Percentiles rank a stretch among this genome's conserved stretches.
Evolutionary conservation across 2,113 vertebrate species (phyloP).

Genomic region (Carollia perspicillata): DNA sequence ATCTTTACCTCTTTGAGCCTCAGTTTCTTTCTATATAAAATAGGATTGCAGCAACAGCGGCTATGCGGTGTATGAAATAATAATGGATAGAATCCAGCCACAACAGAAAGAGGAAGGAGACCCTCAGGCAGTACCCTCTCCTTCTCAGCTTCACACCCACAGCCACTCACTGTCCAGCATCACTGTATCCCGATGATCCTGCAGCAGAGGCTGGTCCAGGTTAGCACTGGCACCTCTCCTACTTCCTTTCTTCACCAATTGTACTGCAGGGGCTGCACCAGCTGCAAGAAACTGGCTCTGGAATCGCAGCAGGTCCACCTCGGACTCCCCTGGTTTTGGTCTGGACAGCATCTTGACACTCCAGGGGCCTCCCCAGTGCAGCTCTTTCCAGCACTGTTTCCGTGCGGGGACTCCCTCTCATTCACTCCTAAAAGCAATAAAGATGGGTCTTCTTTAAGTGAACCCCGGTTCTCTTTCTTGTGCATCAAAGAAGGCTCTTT

Average conservation of each 20-base stretch:
- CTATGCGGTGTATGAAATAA: background rate
- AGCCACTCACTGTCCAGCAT: slow-evolving; percentile 85
- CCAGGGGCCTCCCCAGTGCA: background rate
- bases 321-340: slow-evolving; percentile 92
- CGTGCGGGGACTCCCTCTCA: background rate
- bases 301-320: slow-evolving; percentile 91
- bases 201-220: background rate
- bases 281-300: slow-evolving; percentile 90
- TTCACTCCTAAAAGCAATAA: slow-evolving; percentile 20
- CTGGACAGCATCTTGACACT: slow-evolving; percentile 89
- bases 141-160: background rate
- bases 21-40: background rate
- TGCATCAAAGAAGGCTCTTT: background rate
- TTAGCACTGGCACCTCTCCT: slow-evolving; percentile 83
- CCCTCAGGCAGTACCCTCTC: background rate
- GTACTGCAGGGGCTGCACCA: slow-evolving; percentile 83
- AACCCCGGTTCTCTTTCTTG: background rate
- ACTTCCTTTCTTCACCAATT: slow-evolving; percentile 88
- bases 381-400: background rate
- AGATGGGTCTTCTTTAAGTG: background rate
- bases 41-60: background rate
- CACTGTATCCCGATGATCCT: slow-evolving; percentile 87
- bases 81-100: background rate
- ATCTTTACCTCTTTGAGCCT: background rate
- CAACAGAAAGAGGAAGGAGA: background rate